Percentiles rank a stretch among this genome's conserved stretches.
Conservation (phyloP, 1,140 invertebrate genomes). For the Drosophila ercepeae region DNA sequence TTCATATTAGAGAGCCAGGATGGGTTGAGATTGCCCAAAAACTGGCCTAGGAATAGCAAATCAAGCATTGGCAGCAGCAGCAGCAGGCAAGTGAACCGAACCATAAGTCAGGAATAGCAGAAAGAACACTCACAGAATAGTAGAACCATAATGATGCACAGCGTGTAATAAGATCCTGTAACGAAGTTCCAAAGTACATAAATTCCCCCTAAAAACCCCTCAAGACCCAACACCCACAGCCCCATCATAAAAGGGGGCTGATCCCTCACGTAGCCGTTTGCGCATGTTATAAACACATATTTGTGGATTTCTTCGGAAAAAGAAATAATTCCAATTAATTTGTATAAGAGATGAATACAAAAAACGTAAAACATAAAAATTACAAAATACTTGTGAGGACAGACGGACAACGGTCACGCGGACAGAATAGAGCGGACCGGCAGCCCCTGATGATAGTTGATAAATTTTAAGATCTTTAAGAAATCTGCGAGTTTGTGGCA, state of each 20-base stretch:
- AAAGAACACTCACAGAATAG: slow-evolving; percentile 12
- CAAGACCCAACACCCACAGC: slow-evolving; percentile 4
- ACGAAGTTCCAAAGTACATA: slow-evolving; percentile 27
- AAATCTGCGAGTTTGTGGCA: slow-evolving; percentile 10
- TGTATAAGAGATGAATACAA: slow-evolving; percentile 32
- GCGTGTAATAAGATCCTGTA: slow-evolving; percentile 23
- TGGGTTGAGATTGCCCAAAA: not conserved
- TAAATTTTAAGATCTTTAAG: slow-evolving; percentile 22
- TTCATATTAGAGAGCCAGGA: slow-evolving; percentile 22
- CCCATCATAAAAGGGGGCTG: not conserved
- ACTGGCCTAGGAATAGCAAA: slow-evolving; percentile 23
- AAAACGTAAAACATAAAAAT: not conserved
- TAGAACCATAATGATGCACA: slow-evolving; percentile 8
- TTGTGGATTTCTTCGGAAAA: slow-evolving; percentile 13
- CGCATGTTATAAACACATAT: not conserved
- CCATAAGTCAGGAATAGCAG: not conserved
- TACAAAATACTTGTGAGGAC: not conserved
- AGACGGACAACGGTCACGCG: not conserved
- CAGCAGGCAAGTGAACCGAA: slow-evolving; percentile 6
- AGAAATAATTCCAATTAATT: slow-evolving; percentile 41
- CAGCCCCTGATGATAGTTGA: slow-evolving; percentile 5
- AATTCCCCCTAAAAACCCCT: not conserved
- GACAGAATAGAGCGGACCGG: not conserved
- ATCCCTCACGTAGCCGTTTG: slow-evolving; percentile 4
- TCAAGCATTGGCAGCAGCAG: slow-evolving; percentile 44